Conservation (phyloP, 2,797 vertebrate genomes). For the Melanotaenia pygmaea region DNA sequence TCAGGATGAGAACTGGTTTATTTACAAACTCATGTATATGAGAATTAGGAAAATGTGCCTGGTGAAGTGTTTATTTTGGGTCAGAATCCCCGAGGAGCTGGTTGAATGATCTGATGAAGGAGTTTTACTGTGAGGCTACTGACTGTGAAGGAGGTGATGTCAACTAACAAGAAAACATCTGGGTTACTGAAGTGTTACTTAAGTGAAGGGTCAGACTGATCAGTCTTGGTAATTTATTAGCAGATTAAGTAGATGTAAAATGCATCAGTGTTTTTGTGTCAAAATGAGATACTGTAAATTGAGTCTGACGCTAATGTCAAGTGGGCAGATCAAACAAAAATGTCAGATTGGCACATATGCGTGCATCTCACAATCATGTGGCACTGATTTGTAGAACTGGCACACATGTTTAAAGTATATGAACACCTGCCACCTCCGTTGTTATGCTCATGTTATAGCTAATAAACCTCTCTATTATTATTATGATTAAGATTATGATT, state of each 20-base stretch:
- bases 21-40: conserved; percentile 1
- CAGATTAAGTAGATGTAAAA: conserved; percentile 2
- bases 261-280: neutral
- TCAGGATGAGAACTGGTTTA: conserved; percentile 14
- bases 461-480: too few relatives aligned
- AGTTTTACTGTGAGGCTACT: neutral
- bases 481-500: too few relatives aligned
- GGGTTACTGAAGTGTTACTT: conserved; percentile 21
- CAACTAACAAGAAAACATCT: conserved; percentile 8
- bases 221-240: conserved; percentile 35
- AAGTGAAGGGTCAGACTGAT: conserved; percentile 20
- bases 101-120: neutral
- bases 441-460: too few relatives aligned
- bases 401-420: too few relatives aligned
- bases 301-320: too few relatives aligned
- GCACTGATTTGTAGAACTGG: neutral
- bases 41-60: neutral
- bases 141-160: conserved; percentile 19
- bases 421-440: too few relatives aligned
- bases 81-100: neutral
- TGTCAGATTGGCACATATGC: neutral
- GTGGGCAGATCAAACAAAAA: neutral
- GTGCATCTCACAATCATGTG: neutral
- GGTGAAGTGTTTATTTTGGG: neutral
- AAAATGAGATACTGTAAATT: too few relatives aligned